Evolutionary conservation across 2,113 vertebrate species (phyloP).

Genomic region (Riparia riparia): DNA sequence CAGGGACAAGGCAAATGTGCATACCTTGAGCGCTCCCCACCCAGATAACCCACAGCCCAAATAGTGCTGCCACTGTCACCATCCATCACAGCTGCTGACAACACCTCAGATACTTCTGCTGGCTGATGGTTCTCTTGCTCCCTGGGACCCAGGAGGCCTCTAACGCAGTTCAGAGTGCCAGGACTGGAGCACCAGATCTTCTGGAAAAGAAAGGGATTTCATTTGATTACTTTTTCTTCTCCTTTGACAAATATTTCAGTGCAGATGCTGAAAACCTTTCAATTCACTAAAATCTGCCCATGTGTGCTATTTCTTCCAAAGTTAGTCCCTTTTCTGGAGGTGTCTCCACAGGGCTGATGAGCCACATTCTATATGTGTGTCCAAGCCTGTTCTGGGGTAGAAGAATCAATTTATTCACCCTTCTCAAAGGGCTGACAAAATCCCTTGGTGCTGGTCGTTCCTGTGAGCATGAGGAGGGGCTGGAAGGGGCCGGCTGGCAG

Average conservation of each 20-base stretch:
- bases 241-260: background rate
- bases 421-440: background rate
- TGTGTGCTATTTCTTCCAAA: background rate
- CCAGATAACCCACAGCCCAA: background rate
- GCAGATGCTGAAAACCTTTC: background rate
- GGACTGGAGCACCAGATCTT: background rate
- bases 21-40: background rate
- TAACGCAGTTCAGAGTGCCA: background rate
- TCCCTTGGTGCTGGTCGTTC: background rate
- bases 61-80: background rate
- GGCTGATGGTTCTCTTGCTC: background rate
- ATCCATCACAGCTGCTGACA: background rate
- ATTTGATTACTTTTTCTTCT: background rate
- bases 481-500: background rate
- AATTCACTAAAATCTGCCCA: background rate
- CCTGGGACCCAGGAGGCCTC: background rate
- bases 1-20: background rate
- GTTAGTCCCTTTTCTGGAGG: background rate
- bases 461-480: rapidly evolving
- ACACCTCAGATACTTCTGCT: background rate
- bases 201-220: background rate
- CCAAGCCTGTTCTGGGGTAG: background rate
- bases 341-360: background rate
- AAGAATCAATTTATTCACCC: background rate
- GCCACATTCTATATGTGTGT: background rate